Conservation (phyloP, 2,113 vertebrate species). For the Catharus fuscescens region DNA sequence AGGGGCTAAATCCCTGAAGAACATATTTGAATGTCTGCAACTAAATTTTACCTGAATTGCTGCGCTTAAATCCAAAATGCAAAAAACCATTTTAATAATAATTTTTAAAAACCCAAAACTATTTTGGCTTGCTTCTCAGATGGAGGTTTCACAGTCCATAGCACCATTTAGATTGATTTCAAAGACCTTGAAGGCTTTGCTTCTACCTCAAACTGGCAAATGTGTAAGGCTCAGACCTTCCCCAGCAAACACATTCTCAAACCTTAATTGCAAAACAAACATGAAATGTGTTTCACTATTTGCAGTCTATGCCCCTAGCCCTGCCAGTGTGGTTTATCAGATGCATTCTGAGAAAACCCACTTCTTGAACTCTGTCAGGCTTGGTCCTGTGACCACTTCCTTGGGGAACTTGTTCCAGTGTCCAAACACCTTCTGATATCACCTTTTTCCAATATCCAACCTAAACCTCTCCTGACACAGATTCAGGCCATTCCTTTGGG, state of each 20-base stretch:
- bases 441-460: not conserved
- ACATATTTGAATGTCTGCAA: not conserved
- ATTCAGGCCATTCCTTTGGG: fast-evolving
- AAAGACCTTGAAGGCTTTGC: not conserved
- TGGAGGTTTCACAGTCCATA: not conserved
- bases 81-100: not conserved
- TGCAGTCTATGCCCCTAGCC: not conserved
- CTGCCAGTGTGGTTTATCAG: not conserved
- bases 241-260: not conserved
- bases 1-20: not conserved
- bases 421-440: fast-evolving
- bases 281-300: not conserved
- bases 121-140: not conserved
- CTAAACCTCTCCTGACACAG: not conserved
- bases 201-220: not conserved
- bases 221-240: not conserved
- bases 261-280: not conserved
- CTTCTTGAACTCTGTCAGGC: not conserved
- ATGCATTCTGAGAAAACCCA: not conserved
- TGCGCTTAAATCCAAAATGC: not conserved
- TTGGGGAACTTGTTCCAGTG: not conserved
- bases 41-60: not conserved
- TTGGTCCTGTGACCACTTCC: not conserved
- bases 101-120: fast-evolving
- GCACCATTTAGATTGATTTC: not conserved